These are phyloP conservation scores for Epirrhoe tristata DNA, from an alignment of 2,888 invertebrate species.

Conservation along the genomic window DNA sequence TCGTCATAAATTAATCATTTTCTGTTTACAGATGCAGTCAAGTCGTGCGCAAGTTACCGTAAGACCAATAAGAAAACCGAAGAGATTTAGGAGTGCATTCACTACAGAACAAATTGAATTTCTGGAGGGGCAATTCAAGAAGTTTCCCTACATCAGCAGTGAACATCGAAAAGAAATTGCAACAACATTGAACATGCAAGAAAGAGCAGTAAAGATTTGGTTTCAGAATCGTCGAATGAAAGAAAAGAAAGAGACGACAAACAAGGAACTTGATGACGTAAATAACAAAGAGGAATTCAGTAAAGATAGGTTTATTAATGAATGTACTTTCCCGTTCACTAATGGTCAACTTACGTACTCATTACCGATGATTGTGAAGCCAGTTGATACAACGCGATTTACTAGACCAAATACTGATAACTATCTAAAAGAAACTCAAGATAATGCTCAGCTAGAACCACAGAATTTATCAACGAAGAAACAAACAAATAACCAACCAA, in stretches of 20 bases:
- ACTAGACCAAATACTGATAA: conserved; percentile 20
- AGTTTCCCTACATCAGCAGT: conserved; percentile 88
- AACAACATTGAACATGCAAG: conserved; percentile 85
- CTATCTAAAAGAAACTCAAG: not conserved
- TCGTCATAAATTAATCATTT: not conserved
- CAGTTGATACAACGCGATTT: conserved; percentile 11
- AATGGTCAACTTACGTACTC: conserved; percentile 49
- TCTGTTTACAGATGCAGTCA: conserved; percentile 48
- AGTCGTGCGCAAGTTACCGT: conserved; percentile 19
- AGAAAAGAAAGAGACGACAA: conserved; percentile 84
- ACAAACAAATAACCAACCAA: not conserved
- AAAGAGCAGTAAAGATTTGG: conserved; percentile 93
- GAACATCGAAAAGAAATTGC: conserved; percentile 89
- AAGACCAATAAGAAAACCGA: conserved; percentile 50
- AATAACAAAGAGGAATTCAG: conserved; percentile 44
- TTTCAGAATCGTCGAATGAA: conserved; percentile 94
- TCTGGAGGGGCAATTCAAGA: conserved; percentile 89
- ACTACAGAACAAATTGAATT: conserved; percentile 90
- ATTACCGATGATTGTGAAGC: conserved; percentile 48
- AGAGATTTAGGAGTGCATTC: conserved; percentile 87
- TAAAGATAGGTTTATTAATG: conserved; percentile 58
- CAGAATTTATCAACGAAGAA: conserved; percentile 18
- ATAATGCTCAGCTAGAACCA: conserved; percentile 6
- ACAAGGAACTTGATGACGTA: conserved; percentile 52
- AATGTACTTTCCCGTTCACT: conserved; percentile 47